Evolutionary conservation across 1,140 invertebrate species (phyloP).

Genomic region (Limonius californicus): DNA sequence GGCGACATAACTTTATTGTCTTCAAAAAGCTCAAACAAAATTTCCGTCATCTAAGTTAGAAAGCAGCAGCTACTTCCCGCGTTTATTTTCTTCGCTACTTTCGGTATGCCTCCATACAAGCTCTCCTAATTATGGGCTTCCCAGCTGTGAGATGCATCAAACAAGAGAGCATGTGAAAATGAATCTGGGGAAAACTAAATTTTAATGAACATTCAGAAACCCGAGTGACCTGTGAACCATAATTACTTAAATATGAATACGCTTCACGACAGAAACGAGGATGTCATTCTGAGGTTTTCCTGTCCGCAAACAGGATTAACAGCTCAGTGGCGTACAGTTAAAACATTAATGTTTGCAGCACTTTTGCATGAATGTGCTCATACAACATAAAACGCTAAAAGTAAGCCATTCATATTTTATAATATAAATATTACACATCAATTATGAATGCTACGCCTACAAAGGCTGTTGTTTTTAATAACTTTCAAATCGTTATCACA

Average conservation of each 20-base stretch:
- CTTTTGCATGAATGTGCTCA: too few relatives aligned
- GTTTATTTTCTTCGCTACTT: slow-evolving; percentile 5
- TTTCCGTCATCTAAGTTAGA: background rate
- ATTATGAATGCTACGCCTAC: too few relatives aligned
- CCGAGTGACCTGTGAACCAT: background rate
- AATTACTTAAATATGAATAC: slow-evolving; percentile 9
- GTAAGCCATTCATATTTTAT: too few relatives aligned
- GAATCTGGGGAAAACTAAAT: slow-evolving; percentile 14
- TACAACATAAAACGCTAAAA: too few relatives aligned
- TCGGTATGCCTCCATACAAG: background rate
- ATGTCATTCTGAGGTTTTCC: background rate
- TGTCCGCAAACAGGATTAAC: too few relatives aligned
- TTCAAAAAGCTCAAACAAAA: background rate
- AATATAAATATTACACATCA: too few relatives aligned
- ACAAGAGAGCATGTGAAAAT: background rate
- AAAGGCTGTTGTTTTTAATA: too few relatives aligned
- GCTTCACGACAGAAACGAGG: background rate
- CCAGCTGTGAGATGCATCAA: background rate
- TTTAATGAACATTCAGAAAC: slow-evolving; percentile 3
- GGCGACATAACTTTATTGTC: background rate
- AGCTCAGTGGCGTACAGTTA: too few relatives aligned
- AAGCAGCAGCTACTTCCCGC: background rate
- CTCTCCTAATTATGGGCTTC: background rate
- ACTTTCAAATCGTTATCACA: too few relatives aligned
- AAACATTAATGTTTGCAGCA: too few relatives aligned